Percentiles rank a stretch among this genome's conserved stretches.
Conservation (phyloP, 2,888 invertebrate species). For the Cheilosia urbana region DNA sequence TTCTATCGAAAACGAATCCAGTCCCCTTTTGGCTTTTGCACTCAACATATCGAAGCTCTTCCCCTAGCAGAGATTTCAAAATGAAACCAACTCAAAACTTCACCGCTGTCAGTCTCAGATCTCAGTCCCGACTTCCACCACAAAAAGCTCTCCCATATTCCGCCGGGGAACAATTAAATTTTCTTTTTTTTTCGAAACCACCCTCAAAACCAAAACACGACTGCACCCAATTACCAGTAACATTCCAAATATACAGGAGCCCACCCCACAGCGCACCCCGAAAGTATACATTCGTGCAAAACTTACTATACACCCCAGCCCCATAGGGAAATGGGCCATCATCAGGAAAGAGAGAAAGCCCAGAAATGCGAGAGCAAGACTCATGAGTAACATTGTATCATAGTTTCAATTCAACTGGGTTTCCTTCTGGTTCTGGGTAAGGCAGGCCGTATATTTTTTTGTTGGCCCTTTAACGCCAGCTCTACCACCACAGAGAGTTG, state of each 20-base stretch:
- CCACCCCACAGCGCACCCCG: neutral
- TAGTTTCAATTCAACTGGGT: conserved; percentile 70
- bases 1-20: neutral
- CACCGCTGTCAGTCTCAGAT: conserved; percentile 16
- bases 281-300: neutral
- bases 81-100: conserved; percentile 9
- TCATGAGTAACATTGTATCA: conserved; percentile 26
- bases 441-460: conserved; percentile 40
- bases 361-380: conserved; percentile 9
- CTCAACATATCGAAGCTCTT: conserved; percentile 12
- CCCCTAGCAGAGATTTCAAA: neutral
- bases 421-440: conserved; percentile 58
- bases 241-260: conserved; percentile 10
- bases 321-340: too few relatives aligned
- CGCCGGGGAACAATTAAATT: conserved; percentile 19
- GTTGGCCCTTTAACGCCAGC: conserved; percentile 61
- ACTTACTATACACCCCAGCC: conserved; percentile 24
- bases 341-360: conserved; percentile 40
- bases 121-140: conserved; percentile 9
- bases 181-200: neutral
- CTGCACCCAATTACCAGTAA: conserved; percentile 47
- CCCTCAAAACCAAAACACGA: conserved; percentile 12
- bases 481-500: conserved; percentile 63
- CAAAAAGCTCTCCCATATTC: conserved; percentile 13
- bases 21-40: neutral